Evolutionary conservation across 2,113 vertebrate genomes (phyloP), one percentile per base, ranked within the genome.

Genomic region (Callionymus lyra): DNA sequence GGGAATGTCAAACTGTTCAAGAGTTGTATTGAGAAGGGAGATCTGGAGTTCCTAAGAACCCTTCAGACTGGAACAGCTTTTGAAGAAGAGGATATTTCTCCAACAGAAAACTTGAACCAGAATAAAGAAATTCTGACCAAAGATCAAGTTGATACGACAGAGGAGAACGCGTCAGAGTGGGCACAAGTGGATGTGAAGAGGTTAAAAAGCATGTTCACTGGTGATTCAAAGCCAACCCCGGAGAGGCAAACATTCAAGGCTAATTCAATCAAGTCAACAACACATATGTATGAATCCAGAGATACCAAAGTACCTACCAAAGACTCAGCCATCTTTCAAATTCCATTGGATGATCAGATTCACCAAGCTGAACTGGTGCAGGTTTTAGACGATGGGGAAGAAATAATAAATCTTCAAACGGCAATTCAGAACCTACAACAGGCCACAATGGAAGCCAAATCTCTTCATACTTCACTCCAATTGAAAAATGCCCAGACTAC

Each of bases 1-100:
- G 88, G 89, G 10, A 94, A 91, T 0, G 91, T 95, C 18, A 89
- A 91, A 45, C 68, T 94, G 58, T 88, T 91, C 34, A 89, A 82
- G 0, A 90, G 83, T 56, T 97, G 89, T 63, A 92, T 91, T 53
- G 89, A 98, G 71, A 91, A 90, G 48, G 93, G 89, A 48, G 88
- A 94, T 44, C 67, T 93, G 31, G 82, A 80, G 9, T 84, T 89
- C 45, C 73, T 98, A 45, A 91, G 87, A 68, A 83, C 63, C 31
- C 83, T 92, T 44, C 88, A 90, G 12, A 80, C 81, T 63, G 85
- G 90, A 38, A n/a, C 72, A 44, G 79, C 79, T 0, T 73, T 71
- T 53, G 76, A 85, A 39, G 83, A 84, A 33, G 15, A 62, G 27
- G 50, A 65, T 14, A 16, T 41, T 4, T 16, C 58, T 43, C 15